Conservation (phyloP, 1,140 invertebrate species). For the Calycopis cecrops region DNA sequence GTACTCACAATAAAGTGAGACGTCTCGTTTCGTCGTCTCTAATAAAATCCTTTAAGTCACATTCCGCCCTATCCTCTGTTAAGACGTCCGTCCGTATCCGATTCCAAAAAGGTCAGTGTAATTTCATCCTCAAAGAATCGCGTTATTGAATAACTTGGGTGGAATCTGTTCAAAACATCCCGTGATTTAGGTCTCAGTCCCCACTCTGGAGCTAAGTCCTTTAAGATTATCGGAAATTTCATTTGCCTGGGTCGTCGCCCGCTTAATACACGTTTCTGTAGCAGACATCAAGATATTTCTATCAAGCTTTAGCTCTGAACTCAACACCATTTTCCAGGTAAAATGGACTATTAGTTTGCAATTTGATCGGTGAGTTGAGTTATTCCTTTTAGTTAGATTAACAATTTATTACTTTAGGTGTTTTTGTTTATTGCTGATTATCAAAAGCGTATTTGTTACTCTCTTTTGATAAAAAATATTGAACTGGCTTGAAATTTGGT, state of each 20-base stretch:
- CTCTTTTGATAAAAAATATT: no score
- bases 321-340: neutral
- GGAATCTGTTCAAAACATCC: conserved; percentile 9
- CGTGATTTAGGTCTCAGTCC: conserved; percentile 4
- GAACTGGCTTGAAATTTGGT: no score
- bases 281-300: conserved; percentile 8
- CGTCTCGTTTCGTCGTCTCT: neutral
- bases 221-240: conserved; percentile 12
- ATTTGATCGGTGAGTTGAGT: no score
- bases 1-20: no score
- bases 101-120: no score
- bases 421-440: no score
- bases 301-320: conserved; percentile 1
- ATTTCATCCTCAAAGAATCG: conserved; percentile 1
- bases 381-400: no score
- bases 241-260: conserved; percentile 5
- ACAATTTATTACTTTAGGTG: no score
- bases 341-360: neutral
- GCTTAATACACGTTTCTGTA: conserved; percentile 8
- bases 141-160: conserved; percentile 3
- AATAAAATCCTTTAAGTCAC: no score
- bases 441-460: no score
- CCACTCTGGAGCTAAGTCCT: conserved; percentile 7
- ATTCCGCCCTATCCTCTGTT: no score
- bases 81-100: no score